These are phyloP conservation scores for Pyrgilauda ruficollis DNA, from an alignment of 2,113 vertebrate genomes.

Conservation along the genomic window DNA sequence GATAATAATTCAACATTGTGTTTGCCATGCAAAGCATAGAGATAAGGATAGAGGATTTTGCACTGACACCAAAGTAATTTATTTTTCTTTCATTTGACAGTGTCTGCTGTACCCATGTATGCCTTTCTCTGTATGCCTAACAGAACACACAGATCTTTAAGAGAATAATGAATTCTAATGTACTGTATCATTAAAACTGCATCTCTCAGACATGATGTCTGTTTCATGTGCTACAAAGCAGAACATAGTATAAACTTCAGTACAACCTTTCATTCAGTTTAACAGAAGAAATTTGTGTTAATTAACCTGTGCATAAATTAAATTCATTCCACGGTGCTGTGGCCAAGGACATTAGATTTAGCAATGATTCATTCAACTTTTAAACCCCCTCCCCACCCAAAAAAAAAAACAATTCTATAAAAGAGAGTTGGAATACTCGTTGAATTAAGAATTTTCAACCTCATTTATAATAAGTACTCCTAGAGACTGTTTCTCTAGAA, in stretches of 20 bases:
- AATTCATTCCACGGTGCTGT: not conserved
- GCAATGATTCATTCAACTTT: not conserved
- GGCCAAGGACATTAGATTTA: not conserved
- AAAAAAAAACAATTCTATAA: not conserved
- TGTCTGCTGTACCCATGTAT: not conserved
- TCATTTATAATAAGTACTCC: not conserved
- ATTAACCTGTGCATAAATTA: not conserved
- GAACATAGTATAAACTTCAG: not conserved
- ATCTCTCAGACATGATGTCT: not conserved
- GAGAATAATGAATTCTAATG: conserved; percentile 33
- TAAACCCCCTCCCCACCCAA: not conserved
- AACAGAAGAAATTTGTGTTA: not conserved
- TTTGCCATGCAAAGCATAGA: not conserved
- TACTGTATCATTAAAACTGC: not conserved
- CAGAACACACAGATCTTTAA: not conserved
- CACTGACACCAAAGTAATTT: not conserved
- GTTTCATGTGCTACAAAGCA: conserved; percentile 5
- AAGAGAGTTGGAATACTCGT: not conserved
- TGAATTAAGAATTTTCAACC: not conserved
- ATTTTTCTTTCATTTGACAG: not conserved
- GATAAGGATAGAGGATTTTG: not conserved
- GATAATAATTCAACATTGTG: not conserved
- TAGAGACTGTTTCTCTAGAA: not conserved
- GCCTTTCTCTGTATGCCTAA: not conserved
- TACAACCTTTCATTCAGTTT: not conserved